Evolutionary conservation across 2,113 vertebrate species (phyloP), one percentile per base, ranked within the genome.

Genomic region (Synodontis membranacea): DNA sequence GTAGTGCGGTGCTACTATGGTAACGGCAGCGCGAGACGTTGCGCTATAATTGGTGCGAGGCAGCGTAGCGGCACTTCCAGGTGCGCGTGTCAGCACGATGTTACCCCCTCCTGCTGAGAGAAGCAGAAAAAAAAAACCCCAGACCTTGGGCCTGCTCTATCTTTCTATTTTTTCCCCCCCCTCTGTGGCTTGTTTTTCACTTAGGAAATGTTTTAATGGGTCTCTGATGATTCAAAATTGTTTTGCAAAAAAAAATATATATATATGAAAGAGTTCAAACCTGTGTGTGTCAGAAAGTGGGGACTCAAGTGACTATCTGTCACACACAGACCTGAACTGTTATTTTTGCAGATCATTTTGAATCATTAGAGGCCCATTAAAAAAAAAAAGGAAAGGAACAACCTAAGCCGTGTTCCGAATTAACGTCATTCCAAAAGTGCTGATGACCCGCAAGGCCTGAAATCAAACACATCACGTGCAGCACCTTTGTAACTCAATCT

Each of bases 21-120:
- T 90, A 90, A 90, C 89, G 86, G 89, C 88, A 85, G 89, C 83
- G 80, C 84, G 88, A 89, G 88, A 90, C 88, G 81, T 90, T 90
- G 88, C 89, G 88, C 89, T 90, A 90, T 90, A 90, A 90, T 90
- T 90, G 89, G 89, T 90, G 88, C 89, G 87, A 88, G 85, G 89
- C 89, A 80, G 88, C 89, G 88, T 89, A 89, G 89, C 88, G 88
- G 88, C 88, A 90, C 89, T 90, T 90, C 88, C 88, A 89, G 88
- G 89, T 90, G 89, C 44, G 89, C 84, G 86, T 90, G 89, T 90
- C 84, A 90, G 89, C 88, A 87, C 84, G 84, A 90, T 84, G 88
- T 90, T 90, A 88, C 89, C 89, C 82, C 84, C 78, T 85, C 89
- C 86, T 82, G 87, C 86, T 90, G 89, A 88, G 89, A 88, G 76